phyloP scores from a whole-genome alignment of 2,113 vertebrate species.

The Crotalus horridus region DNA sequence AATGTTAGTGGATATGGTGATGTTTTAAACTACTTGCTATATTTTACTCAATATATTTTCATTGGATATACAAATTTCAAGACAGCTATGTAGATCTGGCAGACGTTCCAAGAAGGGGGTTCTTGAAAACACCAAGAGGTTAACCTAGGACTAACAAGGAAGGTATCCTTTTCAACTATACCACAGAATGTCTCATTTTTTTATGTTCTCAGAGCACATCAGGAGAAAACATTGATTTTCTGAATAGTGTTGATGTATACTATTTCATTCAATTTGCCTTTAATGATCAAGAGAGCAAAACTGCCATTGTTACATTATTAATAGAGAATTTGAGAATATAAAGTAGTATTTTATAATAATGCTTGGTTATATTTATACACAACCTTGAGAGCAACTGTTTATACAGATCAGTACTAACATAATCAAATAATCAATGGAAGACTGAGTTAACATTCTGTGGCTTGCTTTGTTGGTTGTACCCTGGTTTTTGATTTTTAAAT shows the following conservation, averaged over 20 bases:
- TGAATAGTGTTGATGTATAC: not conserved
- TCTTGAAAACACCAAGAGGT: not conserved
- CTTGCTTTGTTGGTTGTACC: not conserved
- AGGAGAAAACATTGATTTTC: constrained; percentile 62
- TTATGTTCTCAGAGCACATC: constrained; percentile 75
- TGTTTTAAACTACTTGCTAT: constrained; percentile 4
- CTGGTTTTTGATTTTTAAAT: not conserved
- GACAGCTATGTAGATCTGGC: constrained; percentile 45
- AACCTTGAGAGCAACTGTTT: not conserved
- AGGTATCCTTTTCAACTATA: constrained; percentile 41
- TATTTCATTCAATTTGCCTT: not conserved
- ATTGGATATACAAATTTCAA: constrained; percentile 53
- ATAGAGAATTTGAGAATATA: not conserved
- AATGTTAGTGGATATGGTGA: constrained; percentile 4
- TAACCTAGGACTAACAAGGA: constrained; percentile 15
- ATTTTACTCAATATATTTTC: constrained; percentile 27
- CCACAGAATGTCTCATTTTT: constrained; percentile 65
- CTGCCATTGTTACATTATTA: not conserved
- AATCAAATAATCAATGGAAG: not conserved
- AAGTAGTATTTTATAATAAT: not conserved
- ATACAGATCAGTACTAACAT: not conserved
- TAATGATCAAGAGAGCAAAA: not conserved
- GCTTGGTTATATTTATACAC: not conserved
- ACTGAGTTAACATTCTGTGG: not conserved
- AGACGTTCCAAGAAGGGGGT: constrained; percentile 40